Conservation (phyloP, 2,888 invertebrate genomes). For the Reticulitermes lucifugus region DNA sequence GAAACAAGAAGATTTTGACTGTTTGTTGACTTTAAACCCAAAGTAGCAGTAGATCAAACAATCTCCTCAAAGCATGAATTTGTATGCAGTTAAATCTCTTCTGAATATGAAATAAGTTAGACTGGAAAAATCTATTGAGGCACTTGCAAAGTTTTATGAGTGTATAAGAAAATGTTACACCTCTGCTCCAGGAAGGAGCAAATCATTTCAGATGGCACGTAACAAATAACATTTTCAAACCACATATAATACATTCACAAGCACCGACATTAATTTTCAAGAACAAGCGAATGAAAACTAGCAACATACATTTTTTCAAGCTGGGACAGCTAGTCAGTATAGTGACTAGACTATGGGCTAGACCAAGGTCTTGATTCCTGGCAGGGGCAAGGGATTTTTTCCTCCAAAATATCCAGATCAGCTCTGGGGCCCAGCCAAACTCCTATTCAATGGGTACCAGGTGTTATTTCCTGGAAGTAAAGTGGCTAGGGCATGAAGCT, state of each 20-base stretch:
- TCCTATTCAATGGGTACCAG: too few relatives aligned
- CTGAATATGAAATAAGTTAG: not conserved
- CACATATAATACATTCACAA: not conserved
- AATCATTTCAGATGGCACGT: not conserved
- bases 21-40: not conserved
- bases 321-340: too few relatives aligned
- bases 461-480: too few relatives aligned
- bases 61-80: not conserved
- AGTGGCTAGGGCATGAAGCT: too few relatives aligned
- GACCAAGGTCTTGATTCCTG: too few relatives aligned
- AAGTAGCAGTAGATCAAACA: not conserved
- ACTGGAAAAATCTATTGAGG: not conserved
- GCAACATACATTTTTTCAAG: not conserved
- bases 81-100: not conserved
- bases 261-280: not conserved
- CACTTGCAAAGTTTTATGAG: not conserved
- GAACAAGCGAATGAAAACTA: not conserved
- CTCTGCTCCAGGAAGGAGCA: not conserved
- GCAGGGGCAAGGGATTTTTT: too few relatives aligned
- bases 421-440: too few relatives aligned
- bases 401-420: too few relatives aligned
- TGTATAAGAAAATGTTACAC: conserved; percentile 2
- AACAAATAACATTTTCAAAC: not conserved
- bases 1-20: not conserved
- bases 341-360: too few relatives aligned